Conservation (phyloP, 2,113 vertebrate species). For the Naja naja region DNA sequence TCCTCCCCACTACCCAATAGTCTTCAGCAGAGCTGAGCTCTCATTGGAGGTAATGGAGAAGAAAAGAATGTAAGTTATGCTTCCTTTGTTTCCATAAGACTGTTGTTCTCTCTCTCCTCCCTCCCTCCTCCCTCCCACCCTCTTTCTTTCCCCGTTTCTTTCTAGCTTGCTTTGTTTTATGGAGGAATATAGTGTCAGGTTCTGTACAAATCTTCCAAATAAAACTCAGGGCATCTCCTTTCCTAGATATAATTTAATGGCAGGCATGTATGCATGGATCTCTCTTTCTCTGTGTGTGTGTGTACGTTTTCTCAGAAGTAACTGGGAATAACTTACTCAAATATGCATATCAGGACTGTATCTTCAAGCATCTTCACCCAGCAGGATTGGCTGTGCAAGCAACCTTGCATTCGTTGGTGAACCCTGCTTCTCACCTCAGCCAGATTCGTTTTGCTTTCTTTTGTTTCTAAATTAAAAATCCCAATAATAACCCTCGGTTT, state of each 20-base stretch:
- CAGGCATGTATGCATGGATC: neutral
- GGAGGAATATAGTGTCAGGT: slow-evolving; percentile 49
- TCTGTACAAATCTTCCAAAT: slow-evolving; percentile 42
- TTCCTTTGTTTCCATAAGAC: slow-evolving; percentile 20
- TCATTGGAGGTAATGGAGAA: slow-evolving; percentile 21
- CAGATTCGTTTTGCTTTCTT: neutral
- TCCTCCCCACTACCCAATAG: neutral
- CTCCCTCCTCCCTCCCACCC: slow-evolving; percentile 6
- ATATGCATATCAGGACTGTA: neutral
- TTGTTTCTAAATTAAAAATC: neutral
- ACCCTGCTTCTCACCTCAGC: neutral
- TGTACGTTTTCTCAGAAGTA: neutral
- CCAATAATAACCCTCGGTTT: neutral
- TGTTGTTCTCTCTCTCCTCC: slow-evolving; percentile 23
- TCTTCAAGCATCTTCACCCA: neutral
- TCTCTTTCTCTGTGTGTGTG: neutral
- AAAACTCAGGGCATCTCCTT: neutral
- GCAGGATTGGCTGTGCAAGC: neutral
- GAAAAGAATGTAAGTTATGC: slow-evolving; percentile 28
- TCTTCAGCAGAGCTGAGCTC: slow-evolving; percentile 3
- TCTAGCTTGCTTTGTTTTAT: slow-evolving; percentile 41
- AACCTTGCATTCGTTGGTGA: too few species aligned
- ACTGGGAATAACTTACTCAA: neutral
- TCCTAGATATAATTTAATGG: neutral
- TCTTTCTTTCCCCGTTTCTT: neutral